Percentiles rank a stretch among this genome's conserved stretches.
These are phyloP conservation scores for Uropsilus gracilis DNA, from an alignment of 2,113 vertebrate species.

Conservation along the genomic window DNA sequence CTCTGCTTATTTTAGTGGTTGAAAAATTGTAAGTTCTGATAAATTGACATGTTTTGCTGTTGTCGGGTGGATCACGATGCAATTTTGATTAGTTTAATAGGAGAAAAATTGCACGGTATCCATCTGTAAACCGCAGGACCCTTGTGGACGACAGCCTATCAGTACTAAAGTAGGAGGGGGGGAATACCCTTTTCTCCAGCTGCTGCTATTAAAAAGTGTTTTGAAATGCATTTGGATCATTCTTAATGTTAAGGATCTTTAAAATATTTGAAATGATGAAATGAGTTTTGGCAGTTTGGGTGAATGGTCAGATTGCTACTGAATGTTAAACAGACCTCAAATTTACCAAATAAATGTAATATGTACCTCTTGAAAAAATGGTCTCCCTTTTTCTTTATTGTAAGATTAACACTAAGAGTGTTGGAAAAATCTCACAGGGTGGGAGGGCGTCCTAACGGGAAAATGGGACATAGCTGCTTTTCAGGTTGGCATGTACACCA, in stretches of 20 bases:
- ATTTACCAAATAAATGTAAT: slow-evolving; percentile 69
- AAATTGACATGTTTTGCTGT: slow-evolving; percentile 90
- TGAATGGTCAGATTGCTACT: not conserved
- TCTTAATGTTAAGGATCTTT: not conserved
- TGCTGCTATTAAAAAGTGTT: not conserved
- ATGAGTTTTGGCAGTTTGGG: slow-evolving; percentile 20
- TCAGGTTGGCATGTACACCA: not conserved
- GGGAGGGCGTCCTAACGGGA: not conserved
- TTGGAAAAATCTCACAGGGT: not conserved
- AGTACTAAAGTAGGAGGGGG: not conserved
- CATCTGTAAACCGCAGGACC: slow-evolving; percentile 96
- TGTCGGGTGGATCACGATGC: slow-evolving; percentile 97
- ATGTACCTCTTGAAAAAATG: slow-evolving; percentile 8
- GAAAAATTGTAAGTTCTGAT: not conserved
- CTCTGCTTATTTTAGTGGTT: slow-evolving; percentile 33
- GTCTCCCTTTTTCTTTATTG: not conserved
- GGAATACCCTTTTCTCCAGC: not conserved
- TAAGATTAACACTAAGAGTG: not conserved
- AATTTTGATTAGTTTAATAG: slow-evolving; percentile 91
- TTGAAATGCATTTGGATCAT: not conserved
- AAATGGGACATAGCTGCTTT: not conserved
- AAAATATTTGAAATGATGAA: slow-evolving; percentile 40
- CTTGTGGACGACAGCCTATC: slow-evolving; percentile 57
- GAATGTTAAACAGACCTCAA: slow-evolving; percentile 24
- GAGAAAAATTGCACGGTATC: slow-evolving; percentile 98